A percentile compares a stretch with the other conserved stretches of the same genome.
These are phyloP conservation scores for Pseudolycoriella hygida DNA, from an alignment of 2,888 invertebrate genomes.

Conservation along the genomic window DNA sequence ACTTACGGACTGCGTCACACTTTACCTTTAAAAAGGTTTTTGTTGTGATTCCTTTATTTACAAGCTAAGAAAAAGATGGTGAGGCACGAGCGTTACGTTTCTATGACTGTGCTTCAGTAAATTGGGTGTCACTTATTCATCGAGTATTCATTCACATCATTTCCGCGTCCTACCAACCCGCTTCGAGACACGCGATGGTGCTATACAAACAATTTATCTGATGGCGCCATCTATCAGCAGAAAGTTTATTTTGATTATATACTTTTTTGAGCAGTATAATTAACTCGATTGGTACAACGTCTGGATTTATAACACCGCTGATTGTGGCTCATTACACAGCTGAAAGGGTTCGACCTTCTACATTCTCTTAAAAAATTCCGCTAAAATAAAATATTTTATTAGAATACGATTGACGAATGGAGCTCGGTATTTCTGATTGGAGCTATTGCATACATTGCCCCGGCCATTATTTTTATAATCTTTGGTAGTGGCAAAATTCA, in stretches of 20 bases:
- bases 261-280: not conserved
- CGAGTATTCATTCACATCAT: no score
- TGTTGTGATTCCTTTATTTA: no score
- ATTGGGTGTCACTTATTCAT: no score
- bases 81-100: no score
- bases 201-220: no score
- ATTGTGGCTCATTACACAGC: not conserved
- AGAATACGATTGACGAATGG: not conserved
- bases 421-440: not conserved
- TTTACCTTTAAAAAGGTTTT: no score
- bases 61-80: no score
- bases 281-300: not conserved
- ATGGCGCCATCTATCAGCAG: not conserved
- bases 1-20: no score
- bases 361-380: not conserved
- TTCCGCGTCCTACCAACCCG: no score
- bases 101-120: no score
- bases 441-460: conserved; percentile 13
- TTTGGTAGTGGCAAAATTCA: conserved; percentile 57
- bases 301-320: not conserved
- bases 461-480: conserved; percentile 48
- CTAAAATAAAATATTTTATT: not conserved
- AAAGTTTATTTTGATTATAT: no score
- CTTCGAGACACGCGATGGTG: no score
- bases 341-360: not conserved